Evolutionary conservation across 2,888 invertebrate genomes (phyloP).

Genomic region (Campaea margaritaria): DNA sequence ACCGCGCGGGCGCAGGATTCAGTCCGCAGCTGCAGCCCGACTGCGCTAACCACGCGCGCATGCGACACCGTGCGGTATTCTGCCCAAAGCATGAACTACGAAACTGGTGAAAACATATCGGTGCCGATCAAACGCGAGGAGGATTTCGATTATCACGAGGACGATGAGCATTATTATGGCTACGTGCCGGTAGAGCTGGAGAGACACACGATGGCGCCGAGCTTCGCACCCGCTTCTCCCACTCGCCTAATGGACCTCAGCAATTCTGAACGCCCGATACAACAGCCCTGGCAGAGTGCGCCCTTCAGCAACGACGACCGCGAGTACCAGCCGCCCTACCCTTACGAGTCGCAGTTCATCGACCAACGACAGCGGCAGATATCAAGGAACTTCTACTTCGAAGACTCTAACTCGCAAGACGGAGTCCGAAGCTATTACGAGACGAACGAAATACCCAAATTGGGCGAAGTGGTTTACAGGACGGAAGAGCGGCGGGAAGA

Average conservation of each 20-base stretch:
- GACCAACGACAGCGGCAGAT: conserved; percentile 68
- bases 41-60: conserved; percentile 62
- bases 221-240: conserved; percentile 72
- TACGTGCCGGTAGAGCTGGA: conserved; percentile 72
- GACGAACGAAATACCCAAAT: conserved; percentile 54
- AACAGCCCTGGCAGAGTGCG: conserved; percentile 65
- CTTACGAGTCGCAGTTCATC: conserved; percentile 64
- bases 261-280: conserved; percentile 67
- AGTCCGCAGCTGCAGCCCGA: conserved; percentile 64
- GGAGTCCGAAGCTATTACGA: conserved; percentile 64
- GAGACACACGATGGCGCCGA: conserved; percentile 59
- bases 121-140: conserved; percentile 77
- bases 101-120: conserved; percentile 63
- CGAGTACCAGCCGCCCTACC: conserved; percentile 62
- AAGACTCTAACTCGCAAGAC: conserved; percentile 77
- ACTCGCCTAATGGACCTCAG: conserved; percentile 79
- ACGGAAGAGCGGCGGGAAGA: conserved; percentile 69
- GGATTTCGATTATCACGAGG: conserved; percentile 70
- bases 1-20: conserved; percentile 62
- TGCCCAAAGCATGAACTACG: conserved; percentile 73
- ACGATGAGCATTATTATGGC: conserved; percentile 73
- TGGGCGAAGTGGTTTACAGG: conserved; percentile 57
- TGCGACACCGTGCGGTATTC: conserved; percentile 51
- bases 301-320: conserved; percentile 65
- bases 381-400: conserved; percentile 68